Evolutionary conservation across 2,113 vertebrate genomes (phyloP).

Genomic region (Lepisosteus oculatus): DNA sequence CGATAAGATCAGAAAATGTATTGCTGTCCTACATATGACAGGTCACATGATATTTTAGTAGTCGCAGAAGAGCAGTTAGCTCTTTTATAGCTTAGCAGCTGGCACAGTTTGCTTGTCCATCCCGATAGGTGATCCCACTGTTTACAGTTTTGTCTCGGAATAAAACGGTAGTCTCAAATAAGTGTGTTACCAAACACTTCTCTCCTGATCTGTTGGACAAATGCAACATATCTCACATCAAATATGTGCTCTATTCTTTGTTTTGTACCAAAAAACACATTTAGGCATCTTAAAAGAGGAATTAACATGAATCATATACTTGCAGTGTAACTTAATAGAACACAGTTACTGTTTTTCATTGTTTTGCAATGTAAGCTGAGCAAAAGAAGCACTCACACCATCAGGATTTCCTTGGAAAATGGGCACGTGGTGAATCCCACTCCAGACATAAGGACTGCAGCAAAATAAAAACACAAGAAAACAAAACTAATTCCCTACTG

Average conservation of each 20-base stretch:
- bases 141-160: background rate
- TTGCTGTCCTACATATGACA: background rate
- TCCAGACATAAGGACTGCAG: conserved; percentile 30
- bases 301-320: conserved; percentile 16
- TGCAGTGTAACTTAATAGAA: conserved; percentile 24
- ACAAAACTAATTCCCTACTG: background rate
- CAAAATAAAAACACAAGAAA: conserved; percentile 16
- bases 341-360: conserved; percentile 32
- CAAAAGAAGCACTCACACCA: conserved; percentile 28
- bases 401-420: conserved; percentile 43
- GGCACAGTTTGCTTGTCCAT: background rate
- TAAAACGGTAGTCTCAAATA: background rate
- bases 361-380: conserved; percentile 1
- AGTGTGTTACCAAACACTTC: background rate
- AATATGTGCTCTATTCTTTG: background rate
- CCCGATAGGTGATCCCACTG: background rate
- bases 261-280: background rate
- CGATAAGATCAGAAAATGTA: background rate
- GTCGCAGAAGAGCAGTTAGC: background rate
- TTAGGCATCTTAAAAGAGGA: conserved; percentile 12
- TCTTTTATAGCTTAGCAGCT: background rate
- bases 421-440: conserved; percentile 36
- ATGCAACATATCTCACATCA: background rate
- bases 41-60: background rate
- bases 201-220: too few species aligned